phyloP scores from a whole-genome alignment of 2,888 invertebrate species.

The Drosophila subsilvestris region DNA sequence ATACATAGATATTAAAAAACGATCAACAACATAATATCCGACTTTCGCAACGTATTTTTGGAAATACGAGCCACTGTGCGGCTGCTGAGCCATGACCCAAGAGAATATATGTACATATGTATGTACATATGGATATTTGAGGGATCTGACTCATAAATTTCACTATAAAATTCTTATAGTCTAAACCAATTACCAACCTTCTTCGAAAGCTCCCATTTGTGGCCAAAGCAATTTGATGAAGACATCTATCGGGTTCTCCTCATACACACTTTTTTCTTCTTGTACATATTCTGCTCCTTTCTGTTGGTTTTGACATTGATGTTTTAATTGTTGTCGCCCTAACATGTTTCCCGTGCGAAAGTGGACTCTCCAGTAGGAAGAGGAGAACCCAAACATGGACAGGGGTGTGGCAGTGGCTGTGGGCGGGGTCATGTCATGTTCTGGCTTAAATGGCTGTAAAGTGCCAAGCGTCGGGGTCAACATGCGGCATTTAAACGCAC shows the following conservation, averaged over 20 bases:
- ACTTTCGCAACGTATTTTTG: too few relatives aligned
- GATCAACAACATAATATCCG: too few relatives aligned
- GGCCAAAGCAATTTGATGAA: too few relatives aligned
- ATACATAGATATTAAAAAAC: too few relatives aligned
- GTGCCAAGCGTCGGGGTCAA: conserved; percentile 63
- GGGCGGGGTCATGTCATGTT: conserved; percentile 23
- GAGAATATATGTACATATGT: conserved; percentile 42
- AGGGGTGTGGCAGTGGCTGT: conserved; percentile 30
- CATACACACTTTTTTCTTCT: too few relatives aligned
- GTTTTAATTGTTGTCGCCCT: conserved; percentile 39
- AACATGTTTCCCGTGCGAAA: conserved; percentile 26
- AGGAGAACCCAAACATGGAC: conserved; percentile 16
- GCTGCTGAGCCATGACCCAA: conserved; percentile 37
- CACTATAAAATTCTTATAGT: neutral
- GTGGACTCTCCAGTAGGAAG: conserved; percentile 14
- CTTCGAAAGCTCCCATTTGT: neutral
- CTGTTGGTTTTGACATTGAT: conserved; percentile 27
- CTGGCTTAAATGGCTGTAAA: conserved; percentile 53
- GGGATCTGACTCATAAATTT: neutral
- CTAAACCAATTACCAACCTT: conserved; percentile 16
- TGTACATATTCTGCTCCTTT: neutral
- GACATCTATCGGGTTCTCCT: conserved; percentile 1
- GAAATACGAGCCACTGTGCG: too few relatives aligned
- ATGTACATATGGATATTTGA: conserved; percentile 42
- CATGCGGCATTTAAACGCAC: conserved; percentile 66